Evolutionary conservation across 2,797 vertebrate species (phyloP).

Genomic region (Tenualosa ilisha): DNA sequence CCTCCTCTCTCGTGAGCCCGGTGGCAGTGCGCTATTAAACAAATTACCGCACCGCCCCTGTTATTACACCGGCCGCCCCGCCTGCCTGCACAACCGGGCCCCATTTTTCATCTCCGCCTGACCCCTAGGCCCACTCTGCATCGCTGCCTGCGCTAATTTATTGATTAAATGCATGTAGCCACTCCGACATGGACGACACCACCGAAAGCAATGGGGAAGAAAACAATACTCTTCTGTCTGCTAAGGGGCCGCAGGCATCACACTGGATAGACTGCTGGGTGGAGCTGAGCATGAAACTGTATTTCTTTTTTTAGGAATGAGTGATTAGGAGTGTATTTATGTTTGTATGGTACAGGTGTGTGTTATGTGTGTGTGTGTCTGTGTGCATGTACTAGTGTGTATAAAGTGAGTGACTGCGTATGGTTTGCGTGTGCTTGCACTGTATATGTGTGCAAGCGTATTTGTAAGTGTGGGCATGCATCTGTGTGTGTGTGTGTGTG

Average conservation of each 20-base stretch:
- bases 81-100: slow-evolving; percentile 49
- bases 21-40: slow-evolving; percentile 49
- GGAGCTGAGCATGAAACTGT: background rate
- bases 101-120: slow-evolving; percentile 37
- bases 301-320: background rate
- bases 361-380: no score
- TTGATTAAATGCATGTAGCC: slow-evolving; percentile 53
- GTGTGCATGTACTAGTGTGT: background rate
- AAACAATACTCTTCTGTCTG: slow-evolving; percentile 22
- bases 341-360: background rate
- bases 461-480: slow-evolving; percentile 6
- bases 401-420: background rate
- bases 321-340: background rate
- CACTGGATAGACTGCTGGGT: background rate
- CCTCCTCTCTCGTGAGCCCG: slow-evolving; percentile 24
- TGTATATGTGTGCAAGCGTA: background rate
- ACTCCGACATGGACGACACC: slow-evolving; percentile 27
- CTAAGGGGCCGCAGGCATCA: background rate
- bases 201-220: slow-evolving; percentile 33
- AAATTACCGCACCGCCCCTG: slow-evolving; percentile 48
- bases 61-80: slow-evolving; percentile 37
- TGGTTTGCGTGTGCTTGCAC: background rate
- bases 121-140: slow-evolving; percentile 43
- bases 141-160: slow-evolving; percentile 46
- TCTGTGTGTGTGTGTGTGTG: slow-evolving; percentile 8